These are phyloP conservation scores for Cephus cinctus DNA, from an alignment of 1,140 invertebrate species.

Conservation along the genomic window DNA sequence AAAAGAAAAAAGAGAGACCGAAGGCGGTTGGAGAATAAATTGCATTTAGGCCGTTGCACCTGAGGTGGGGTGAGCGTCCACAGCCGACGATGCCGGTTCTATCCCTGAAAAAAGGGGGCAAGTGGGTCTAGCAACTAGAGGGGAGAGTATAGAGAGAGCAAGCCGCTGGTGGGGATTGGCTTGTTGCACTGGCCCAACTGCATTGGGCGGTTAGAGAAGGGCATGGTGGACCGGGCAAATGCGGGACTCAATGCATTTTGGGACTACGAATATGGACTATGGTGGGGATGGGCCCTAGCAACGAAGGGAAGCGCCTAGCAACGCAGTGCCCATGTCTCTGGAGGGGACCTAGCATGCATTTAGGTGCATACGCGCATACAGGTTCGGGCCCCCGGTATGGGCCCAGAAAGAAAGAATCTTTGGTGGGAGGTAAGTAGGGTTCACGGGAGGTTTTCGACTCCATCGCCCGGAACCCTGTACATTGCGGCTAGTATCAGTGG, in stretches of 20 bases:
- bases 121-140: slow-evolving; percentile 53
- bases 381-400: slow-evolving; percentile 27
- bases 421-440: slow-evolving; percentile 57
- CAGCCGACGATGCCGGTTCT: background rate
- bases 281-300: slow-evolving; percentile 44
- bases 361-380: slow-evolving; percentile 43
- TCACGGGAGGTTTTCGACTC: slow-evolving; percentile 58
- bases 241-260: slow-evolving; percentile 47
- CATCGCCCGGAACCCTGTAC: slow-evolving; percentile 33
- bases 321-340: slow-evolving; percentile 20
- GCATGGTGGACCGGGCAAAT: slow-evolving; percentile 25
- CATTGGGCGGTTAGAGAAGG: slow-evolving; percentile 37
- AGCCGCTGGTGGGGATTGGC: background rate
- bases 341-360: slow-evolving; percentile 47
- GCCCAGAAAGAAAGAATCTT: slow-evolving; percentile 25
- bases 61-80: slow-evolving; percentile 25
- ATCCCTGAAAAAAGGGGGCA: slow-evolving; percentile 35
- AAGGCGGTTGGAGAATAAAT: slow-evolving; percentile 42
- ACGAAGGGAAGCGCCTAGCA: slow-evolving; percentile 52
- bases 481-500: slow-evolving; percentile 53
- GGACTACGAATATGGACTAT: slow-evolving; percentile 40
- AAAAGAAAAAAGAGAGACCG: slow-evolving; percentile 36
- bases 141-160: slow-evolving; percentile 11
- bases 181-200: too few species aligned
- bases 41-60: slow-evolving; percentile 51